Percentiles rank a stretch among this genome's conserved stretches.
phyloP scores from a whole-genome alignment of 2,888 invertebrate species.

The Phortica okadai region DNA sequence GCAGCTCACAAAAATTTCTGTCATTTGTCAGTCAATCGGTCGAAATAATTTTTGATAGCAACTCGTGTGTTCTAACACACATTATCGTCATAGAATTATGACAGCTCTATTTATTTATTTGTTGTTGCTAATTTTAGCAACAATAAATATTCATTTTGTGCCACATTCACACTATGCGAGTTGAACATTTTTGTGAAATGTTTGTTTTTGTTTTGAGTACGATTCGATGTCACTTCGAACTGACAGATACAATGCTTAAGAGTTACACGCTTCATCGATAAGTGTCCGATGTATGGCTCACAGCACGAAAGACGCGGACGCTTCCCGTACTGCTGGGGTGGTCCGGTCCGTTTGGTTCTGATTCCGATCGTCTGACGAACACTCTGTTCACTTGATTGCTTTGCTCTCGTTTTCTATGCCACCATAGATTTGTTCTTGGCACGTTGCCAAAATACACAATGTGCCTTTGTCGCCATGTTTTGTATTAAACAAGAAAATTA shows the following conservation, averaged over 20 bases:
- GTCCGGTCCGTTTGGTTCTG: conserved; percentile 6
- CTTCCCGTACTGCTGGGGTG: neutral
- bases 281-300: neutral
- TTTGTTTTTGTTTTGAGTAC: too few species aligned
- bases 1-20: neutral
- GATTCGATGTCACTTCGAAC: neutral
- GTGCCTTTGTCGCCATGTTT: conserved; percentile 10
- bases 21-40: neutral
- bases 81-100: conserved; percentile 5
- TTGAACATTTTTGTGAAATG: too few species aligned
- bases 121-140: conserved; percentile 21
- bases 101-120: conserved; percentile 15
- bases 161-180: neutral
- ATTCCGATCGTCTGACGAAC: neutral
- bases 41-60: neutral
- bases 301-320: too few species aligned
- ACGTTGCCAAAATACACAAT: conserved; percentile 18
- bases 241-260: neutral
- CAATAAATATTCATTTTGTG: conserved; percentile 16
- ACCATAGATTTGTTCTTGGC: conserved; percentile 26
- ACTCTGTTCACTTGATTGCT: neutral
- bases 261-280: neutral
- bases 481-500: conserved; percentile 51
- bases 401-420: conserved; percentile 15
- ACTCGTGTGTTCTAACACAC: conserved; percentile 1